Percentiles rank a stretch among this genome's conserved stretches.
These are phyloP conservation scores for Peromyscus aztecus DNA, from an alignment of 2,797 vertebrate species.

Conservation along the genomic window DNA sequence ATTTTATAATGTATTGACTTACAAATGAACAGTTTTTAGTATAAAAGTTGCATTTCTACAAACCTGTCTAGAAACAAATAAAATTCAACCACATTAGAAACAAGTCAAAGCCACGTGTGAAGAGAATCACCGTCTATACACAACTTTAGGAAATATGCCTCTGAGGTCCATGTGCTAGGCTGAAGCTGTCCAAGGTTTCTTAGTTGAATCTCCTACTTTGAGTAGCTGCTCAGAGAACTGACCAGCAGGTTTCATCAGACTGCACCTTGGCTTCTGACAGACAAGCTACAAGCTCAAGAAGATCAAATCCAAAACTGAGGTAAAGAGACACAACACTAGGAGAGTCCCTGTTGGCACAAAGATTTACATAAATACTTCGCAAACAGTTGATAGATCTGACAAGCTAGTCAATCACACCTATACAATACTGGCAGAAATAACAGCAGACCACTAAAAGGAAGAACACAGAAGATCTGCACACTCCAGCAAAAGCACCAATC, in stretches of 20 bases:
- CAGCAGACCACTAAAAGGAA: slow-evolving; percentile 16
- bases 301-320: slow-evolving; percentile 61
- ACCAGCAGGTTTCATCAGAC: slow-evolving; percentile 19
- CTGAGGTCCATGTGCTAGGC: slow-evolving; percentile 3
- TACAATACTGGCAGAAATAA: slow-evolving; percentile 64
- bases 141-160: slow-evolving; percentile 54
- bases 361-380: slow-evolving; percentile 49
- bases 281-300: slow-evolving; percentile 58
- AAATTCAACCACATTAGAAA: slow-evolving; percentile 62
- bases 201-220: neutral
- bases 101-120: neutral
- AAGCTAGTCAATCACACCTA: neutral
- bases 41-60: slow-evolving; percentile 68
- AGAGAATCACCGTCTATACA: neutral
- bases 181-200: slow-evolving; percentile 36
- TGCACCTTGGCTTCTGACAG: slow-evolving; percentile 35
- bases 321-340: slow-evolving; percentile 54
- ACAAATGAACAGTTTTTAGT: slow-evolving; percentile 75
- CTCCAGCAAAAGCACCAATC: neutral
- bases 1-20: slow-evolving; percentile 78
- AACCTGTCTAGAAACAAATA: slow-evolving; percentile 49
- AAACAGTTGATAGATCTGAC: slow-evolving; percentile 49
- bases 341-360: slow-evolving; percentile 75
- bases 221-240: slow-evolving; percentile 14
- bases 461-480: neutral